Conservation (phyloP, 2,113 vertebrate genomes). For the Gallinago media region DNA sequence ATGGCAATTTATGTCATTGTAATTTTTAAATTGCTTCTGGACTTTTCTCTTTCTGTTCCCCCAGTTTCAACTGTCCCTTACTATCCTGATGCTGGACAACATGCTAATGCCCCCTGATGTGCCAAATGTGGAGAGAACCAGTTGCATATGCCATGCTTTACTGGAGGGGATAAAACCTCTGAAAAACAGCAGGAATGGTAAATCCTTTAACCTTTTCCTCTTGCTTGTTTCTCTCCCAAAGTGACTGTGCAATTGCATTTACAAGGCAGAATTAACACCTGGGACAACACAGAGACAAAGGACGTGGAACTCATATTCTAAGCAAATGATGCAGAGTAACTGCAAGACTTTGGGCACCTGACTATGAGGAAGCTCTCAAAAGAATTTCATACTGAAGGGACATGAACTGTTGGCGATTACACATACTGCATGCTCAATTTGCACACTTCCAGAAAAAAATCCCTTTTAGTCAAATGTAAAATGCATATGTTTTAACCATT, state of each 20-base stretch:
- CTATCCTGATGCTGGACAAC: not conserved
- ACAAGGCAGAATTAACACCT: not conserved
- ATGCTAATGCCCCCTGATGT: not conserved
- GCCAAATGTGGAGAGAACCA: not conserved
- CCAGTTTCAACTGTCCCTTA: not conserved
- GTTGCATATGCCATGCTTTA: not conserved
- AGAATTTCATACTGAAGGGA: not conserved
- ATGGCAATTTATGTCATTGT: not conserved
- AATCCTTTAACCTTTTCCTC: not conserved
- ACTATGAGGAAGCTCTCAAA: not conserved
- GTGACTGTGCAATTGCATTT: not conserved
- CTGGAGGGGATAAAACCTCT: not conserved
- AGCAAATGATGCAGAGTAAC: not conserved
- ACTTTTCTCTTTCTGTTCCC: not conserved
- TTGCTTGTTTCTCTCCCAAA: not conserved
- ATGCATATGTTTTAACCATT: not conserved
- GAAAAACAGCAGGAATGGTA: not conserved
- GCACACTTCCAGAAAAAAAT: not conserved
- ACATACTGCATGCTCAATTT: not conserved
- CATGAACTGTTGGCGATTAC: not conserved
- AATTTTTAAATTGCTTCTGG: slow-evolving; percentile 3
- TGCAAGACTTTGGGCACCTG: not conserved
- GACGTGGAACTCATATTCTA: not conserved
- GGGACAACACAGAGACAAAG: not conserved
- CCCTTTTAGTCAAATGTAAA: not conserved